phyloP scores from a whole-genome alignment of 1,140 invertebrate genomes.

The Pantala flavescens region DNA sequence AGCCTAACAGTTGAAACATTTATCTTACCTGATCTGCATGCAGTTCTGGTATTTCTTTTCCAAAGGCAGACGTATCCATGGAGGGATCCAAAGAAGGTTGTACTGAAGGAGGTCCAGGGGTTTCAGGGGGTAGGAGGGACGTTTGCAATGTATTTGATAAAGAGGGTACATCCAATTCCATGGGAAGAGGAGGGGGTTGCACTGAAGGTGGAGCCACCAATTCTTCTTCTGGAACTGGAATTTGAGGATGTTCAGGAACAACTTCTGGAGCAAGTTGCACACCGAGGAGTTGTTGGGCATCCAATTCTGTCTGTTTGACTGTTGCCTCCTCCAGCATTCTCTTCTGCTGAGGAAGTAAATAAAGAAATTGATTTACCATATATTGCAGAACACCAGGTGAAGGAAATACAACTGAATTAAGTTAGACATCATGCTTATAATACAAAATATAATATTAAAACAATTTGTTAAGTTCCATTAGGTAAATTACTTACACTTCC shows the following conservation, averaged over 20 bases:
- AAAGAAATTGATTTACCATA: too few relatives aligned
- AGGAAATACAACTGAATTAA: too few relatives aligned
- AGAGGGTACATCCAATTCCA: slow-evolving; percentile 25
- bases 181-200: slow-evolving; percentile 17
- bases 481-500: too few relatives aligned
- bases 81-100: not conserved
- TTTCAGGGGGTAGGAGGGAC: slow-evolving; percentile 27
- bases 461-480: too few relatives aligned
- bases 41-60: slow-evolving; percentile 40
- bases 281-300: not conserved
- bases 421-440: too few relatives aligned
- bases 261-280: slow-evolving; percentile 24
- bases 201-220: slow-evolving; percentile 27
- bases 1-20: too few relatives aligned
- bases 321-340: not conserved
- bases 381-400: too few relatives aligned
- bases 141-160: slow-evolving; percentile 23
- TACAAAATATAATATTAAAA: too few relatives aligned
- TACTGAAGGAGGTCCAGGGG: slow-evolving; percentile 17
- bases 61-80: slow-evolving; percentile 17
- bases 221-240: slow-evolving; percentile 28
- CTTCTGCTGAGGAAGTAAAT: not conserved
- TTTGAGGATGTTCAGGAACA: slow-evolving; percentile 26
- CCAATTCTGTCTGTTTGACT: not conserved
- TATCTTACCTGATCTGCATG: slow-evolving; percentile 36